Conservation (phyloP, 2,113 vertebrate genomes). For the Pantherophis guttatus region DNA sequence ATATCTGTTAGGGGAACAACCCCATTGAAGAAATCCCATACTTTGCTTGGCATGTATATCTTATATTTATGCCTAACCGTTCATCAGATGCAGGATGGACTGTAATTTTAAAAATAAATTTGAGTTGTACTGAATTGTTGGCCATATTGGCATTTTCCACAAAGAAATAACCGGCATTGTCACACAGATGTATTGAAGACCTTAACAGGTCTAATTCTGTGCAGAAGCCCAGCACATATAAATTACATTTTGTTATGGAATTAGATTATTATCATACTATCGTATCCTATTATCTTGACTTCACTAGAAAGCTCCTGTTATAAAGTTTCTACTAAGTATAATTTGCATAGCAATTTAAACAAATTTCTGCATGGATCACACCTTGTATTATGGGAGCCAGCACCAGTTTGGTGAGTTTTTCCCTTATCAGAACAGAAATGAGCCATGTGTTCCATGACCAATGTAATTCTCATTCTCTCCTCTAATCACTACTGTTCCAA, state of each 20-base stretch:
- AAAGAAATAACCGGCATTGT: neutral
- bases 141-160: neutral
- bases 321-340: constrained; percentile 2
- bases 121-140: constrained; percentile 8
- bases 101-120: neutral
- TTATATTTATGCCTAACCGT: neutral
- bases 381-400: neutral
- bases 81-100: neutral
- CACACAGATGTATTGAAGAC: constrained; percentile 18
- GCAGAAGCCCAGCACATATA: constrained; percentile 12
- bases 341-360: constrained; percentile 7
- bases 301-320: constrained; percentile 9
- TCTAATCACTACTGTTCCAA: neutral
- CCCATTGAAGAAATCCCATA: neutral
- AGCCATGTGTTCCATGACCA: neutral
- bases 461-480: neutral
- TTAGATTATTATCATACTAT: constrained; percentile 7
- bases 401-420: neutral
- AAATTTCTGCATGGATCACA: constrained; percentile 1
- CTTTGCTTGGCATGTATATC: neutral
- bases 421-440: neutral
- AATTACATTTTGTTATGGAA: constrained; percentile 15
- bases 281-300: neutral
- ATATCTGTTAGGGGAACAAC: neutral
- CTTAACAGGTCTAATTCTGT: constrained; percentile 9